phyloP scores from a whole-genome alignment of 1,140 invertebrate genomes.

The Bathynomus jamesi region DNA sequence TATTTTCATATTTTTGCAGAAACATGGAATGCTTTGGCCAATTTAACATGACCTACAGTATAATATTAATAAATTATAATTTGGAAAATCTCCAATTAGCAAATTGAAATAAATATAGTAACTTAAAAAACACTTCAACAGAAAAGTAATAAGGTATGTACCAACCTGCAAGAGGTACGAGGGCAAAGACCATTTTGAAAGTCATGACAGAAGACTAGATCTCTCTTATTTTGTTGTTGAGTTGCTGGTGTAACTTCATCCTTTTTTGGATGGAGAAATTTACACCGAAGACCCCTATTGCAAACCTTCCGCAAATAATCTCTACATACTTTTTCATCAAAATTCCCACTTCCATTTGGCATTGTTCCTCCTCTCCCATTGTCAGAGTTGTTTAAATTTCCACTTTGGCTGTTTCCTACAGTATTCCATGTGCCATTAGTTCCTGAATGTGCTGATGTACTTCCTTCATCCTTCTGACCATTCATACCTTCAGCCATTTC shows the following conservation, averaged over 20 bases:
- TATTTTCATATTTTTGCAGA: too few species aligned
- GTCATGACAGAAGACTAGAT: constrained; percentile 63
- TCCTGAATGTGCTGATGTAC: background rate
- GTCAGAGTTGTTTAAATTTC: background rate
- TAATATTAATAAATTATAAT: too few species aligned
- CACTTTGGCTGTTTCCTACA: background rate
- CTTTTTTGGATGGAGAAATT: constrained; percentile 58
- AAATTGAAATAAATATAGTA: too few species aligned
- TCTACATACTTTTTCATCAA: constrained; percentile 42
- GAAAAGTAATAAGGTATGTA: background rate
- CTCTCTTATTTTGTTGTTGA: background rate
- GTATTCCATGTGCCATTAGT: background rate
- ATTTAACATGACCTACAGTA: too few species aligned
- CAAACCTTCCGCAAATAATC: constrained; percentile 59
- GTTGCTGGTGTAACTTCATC: constrained; percentile 18
- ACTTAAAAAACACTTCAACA: too few species aligned
- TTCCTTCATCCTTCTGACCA: background rate
- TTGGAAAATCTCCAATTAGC: too few species aligned
- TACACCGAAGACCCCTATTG: constrained; percentile 66
- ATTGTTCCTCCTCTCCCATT: background rate
- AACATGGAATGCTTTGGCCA: too few species aligned
- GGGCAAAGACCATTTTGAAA: constrained; percentile 66
- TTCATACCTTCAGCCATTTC: background rate
- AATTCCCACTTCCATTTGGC: background rate
- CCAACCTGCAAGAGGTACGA: constrained; percentile 49